These are phyloP conservation scores for Cephalotes varians DNA, from an alignment of 2,888 invertebrate genomes.

Conservation along the genomic window DNA sequence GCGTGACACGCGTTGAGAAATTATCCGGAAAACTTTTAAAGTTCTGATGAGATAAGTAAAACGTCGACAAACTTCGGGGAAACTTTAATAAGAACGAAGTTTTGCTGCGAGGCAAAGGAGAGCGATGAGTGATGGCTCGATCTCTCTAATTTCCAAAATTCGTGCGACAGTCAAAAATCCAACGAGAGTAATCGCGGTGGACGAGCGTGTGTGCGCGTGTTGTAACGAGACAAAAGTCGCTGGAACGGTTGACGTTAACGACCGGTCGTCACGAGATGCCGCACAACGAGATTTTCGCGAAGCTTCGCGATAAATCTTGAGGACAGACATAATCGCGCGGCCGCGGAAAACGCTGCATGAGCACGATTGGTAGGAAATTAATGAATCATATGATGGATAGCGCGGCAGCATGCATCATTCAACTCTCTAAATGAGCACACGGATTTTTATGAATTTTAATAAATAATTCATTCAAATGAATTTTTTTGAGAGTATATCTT, in stretches of 20 bases:
- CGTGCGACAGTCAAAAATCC: conserved; percentile 58
- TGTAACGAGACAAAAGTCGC: conserved; percentile 65
- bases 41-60: conserved; percentile 53
- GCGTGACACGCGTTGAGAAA: conserved; percentile 61
- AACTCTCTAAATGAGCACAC: conserved; percentile 13
- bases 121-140: not conserved
- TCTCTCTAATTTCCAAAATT: conserved; percentile 73
- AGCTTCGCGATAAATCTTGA: conserved; percentile 41
- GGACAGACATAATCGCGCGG: conserved; percentile 36
- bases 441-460: no score
- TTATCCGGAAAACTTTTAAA: conserved; percentile 53
- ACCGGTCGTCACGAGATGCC: conserved; percentile 80
- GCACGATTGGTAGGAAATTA: conserved; percentile 41
- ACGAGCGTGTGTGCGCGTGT: not conserved
- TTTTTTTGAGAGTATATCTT: not conserved
- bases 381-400: conserved; percentile 45
- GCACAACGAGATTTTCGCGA: conserved; percentile 70
- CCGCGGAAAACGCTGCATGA: conserved; percentile 25
- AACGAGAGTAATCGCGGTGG: conserved; percentile 75
- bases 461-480: no score
- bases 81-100: conserved; percentile 60
- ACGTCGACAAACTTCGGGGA: conserved; percentile 42
- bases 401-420: conserved; percentile 51
- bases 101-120: not conserved
- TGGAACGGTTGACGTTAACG: conserved; percentile 74